These are phyloP conservation scores for Semaprochilodus insignis DNA, from an alignment of 2,797 vertebrate genomes.

Conservation along the genomic window DNA sequence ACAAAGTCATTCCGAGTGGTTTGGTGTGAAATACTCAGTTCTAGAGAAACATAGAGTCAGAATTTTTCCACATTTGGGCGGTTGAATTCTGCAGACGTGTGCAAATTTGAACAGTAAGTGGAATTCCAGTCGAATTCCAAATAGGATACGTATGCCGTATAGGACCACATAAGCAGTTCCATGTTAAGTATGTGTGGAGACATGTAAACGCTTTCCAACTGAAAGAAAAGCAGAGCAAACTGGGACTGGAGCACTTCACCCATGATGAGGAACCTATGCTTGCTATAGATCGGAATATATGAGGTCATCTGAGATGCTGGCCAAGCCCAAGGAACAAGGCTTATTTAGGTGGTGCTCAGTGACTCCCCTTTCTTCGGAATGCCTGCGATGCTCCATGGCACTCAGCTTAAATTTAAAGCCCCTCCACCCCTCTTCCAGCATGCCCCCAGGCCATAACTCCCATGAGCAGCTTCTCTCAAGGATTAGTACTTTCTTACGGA, in stretches of 20 bases:
- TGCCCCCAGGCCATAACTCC: not conserved
- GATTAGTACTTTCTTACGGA: not conserved
- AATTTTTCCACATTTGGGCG: too few relatives aligned
- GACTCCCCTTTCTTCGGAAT: conserved; percentile 6
- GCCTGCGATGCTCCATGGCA: not conserved
- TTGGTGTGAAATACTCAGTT: too few relatives aligned
- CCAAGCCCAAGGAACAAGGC: not conserved
- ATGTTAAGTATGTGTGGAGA: too few relatives aligned
- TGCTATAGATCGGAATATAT: conserved; percentile 3
- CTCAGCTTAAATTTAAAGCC: conserved; percentile 16
- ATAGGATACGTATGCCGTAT: too few relatives aligned
- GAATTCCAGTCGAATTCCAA: too few relatives aligned
- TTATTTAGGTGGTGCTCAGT: conserved; percentile 12
- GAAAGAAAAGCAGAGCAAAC: too few relatives aligned
- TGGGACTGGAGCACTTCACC: not conserved
- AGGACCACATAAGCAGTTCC: too few relatives aligned
- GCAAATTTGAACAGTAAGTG: too few relatives aligned
- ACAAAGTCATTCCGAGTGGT: too few relatives aligned
- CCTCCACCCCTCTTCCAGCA: conserved; percentile 9
- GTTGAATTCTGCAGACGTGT: too few relatives aligned
- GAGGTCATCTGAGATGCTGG: conserved; percentile 19
- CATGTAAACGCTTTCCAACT: too few relatives aligned
- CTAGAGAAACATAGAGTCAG: too few relatives aligned
- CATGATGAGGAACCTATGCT: not conserved
- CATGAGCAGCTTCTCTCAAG: not conserved